Conservation (phyloP, 2,797 vertebrate species). For the Crocodylus rhombifer region DNA sequence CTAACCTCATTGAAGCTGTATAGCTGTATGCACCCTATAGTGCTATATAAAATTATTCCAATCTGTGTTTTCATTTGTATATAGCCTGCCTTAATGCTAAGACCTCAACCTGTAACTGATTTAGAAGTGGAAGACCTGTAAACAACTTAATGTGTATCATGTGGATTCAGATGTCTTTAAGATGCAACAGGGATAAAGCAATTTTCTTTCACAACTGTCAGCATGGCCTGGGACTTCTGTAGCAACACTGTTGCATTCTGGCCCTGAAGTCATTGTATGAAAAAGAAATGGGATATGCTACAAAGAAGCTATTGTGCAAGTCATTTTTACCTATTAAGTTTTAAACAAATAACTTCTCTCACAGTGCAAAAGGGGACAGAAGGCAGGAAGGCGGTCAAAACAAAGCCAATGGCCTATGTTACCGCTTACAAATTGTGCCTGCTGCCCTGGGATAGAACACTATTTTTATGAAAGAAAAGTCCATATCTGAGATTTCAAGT, state of each 20-base stretch:
- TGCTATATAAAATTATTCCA: conserved; percentile 9
- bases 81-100: conserved; percentile 8
- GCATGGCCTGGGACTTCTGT: neutral
- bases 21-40: neutral
- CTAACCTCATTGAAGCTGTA: neutral
- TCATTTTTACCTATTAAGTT: neutral
- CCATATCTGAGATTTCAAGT: neutral
- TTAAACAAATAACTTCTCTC: neutral
- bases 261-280: neutral
- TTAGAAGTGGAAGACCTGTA: conserved; percentile 14
- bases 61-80: conserved; percentile 13
- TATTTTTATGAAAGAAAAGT: conserved; percentile 29
- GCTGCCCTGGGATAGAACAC: conserved; percentile 16
- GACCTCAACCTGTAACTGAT: neutral
- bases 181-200: neutral
- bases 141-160: neutral
- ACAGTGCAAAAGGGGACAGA: conserved; percentile 41
- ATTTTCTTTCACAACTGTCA: neutral
- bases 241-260: neutral
- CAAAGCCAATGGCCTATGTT: conserved; percentile 24
- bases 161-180: neutral
- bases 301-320: neutral
- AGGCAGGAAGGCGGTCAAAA: neutral
- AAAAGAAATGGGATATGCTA: neutral
- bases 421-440: conserved; percentile 27